Conservation (phyloP, 2,888 invertebrate genomes). For the Parnassius apollo region DNA sequence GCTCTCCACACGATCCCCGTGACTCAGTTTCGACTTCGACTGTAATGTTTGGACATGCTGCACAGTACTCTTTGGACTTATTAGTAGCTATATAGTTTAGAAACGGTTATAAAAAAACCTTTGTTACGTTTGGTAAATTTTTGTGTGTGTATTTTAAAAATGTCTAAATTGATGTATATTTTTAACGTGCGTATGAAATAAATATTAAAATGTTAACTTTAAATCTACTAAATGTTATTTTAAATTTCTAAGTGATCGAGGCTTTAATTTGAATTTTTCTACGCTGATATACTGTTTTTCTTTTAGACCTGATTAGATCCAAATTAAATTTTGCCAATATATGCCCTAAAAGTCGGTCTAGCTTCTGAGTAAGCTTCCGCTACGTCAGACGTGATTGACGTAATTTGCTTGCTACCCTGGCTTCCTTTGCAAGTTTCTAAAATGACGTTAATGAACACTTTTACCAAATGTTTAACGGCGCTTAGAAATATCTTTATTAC, state of each 20-base stretch:
- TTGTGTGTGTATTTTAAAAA: too few relatives aligned
- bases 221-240: too few relatives aligned
- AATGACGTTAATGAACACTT: conserved; percentile 44
- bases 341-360: conserved; percentile 20
- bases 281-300: too few relatives aligned
- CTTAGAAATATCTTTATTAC: conserved; percentile 42
- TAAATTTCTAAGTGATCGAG: too few relatives aligned
- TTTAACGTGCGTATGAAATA: too few relatives aligned
- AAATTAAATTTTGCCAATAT: conserved; percentile 23
- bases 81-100: conserved; percentile 49
- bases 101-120: conserved; percentile 24
- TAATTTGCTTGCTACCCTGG: conserved; percentile 40
- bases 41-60: conserved; percentile 34
- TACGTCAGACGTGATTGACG: conserved; percentile 40
- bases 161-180: too few relatives aligned
- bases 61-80: conserved; percentile 54
- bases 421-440: conserved; percentile 44
- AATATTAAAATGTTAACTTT: too few relatives aligned
- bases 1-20: conserved; percentile 66
- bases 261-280: too few relatives aligned
- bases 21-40: conserved; percentile 59
- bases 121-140: too few relatives aligned
- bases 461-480: conserved; percentile 42
- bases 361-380: conserved; percentile 25
- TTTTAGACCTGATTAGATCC: conserved; percentile 6